Percentiles rank a stretch among this genome's conserved stretches.
phyloP scores from a whole-genome alignment of 64 coral and sea anemone genomes.

The Platygyra sinensis region DNA sequence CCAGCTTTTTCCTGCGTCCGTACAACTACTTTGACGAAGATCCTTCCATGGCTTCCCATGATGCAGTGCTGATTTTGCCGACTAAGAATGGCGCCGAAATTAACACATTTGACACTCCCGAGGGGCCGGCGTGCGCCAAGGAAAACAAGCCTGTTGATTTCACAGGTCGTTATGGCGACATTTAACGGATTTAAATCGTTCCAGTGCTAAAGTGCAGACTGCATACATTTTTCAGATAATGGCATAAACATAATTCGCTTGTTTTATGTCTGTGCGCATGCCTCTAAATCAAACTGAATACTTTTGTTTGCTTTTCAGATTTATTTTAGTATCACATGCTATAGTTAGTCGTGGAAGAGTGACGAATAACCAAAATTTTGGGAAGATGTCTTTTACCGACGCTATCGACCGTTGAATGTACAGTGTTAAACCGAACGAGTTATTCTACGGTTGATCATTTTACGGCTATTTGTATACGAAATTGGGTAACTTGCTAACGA shows the following conservation, averaged over 20 bases:
- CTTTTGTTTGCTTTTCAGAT: no score
- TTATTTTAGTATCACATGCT: no score
- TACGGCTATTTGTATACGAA: no score
- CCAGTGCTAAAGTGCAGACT: background rate
- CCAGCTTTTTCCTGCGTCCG: constrained; percentile 79
- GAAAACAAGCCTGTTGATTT: constrained; percentile 18
- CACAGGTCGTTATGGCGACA: constrained; percentile 12
- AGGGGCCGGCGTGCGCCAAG: constrained; percentile 24
- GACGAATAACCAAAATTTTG: no score
- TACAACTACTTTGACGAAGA: constrained; percentile 92
- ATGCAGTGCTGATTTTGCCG: constrained; percentile 64
- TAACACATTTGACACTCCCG: constrained; percentile 55
- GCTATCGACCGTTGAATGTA: no score
- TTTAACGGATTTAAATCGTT: background rate
- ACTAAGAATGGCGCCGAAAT: constrained; percentile 45
- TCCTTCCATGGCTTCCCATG: constrained; percentile 76
- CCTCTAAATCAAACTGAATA: no score
- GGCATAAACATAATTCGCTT: background rate
- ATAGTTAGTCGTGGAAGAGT: no score
- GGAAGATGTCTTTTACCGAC: no score
- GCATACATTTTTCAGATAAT: background rate
- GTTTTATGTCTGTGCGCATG: background rate
- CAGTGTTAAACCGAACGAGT: no score
- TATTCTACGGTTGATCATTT: no score
- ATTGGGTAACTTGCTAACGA: no score